Conservation (phyloP, 2,113 vertebrate species). For the Silurus asotus region DNA sequence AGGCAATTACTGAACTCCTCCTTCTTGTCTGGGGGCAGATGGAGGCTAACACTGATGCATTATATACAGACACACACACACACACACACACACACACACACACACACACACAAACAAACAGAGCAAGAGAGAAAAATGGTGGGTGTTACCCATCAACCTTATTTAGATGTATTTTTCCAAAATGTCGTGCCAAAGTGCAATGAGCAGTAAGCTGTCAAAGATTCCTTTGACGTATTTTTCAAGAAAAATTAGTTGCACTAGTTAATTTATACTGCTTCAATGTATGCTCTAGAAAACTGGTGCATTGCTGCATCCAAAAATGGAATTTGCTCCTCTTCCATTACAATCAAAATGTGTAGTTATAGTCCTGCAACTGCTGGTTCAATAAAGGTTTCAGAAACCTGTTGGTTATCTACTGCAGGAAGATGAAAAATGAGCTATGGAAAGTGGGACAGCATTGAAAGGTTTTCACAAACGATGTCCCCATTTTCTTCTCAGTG, state of each 20-base stretch:
- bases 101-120: neutral
- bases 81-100: neutral
- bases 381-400: conserved; percentile 23
- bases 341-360: neutral
- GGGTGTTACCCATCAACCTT: conserved; percentile 50
- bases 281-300: conserved; percentile 22
- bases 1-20: conserved; percentile 65
- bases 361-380: conserved; percentile 14
- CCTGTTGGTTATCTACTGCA: conserved; percentile 31
- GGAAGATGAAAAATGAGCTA: conserved; percentile 43
- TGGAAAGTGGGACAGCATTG: conserved; percentile 36
- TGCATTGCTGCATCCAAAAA: conserved; percentile 9
- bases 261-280: conserved; percentile 5
- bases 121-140: conserved; percentile 13
- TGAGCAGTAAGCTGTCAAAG: conserved; percentile 31
- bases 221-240: conserved; percentile 37
- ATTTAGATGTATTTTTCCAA: conserved; percentile 43
- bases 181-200: conserved; percentile 42
- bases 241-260: conserved; percentile 14
- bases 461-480: conserved; percentile 30
- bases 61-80: conserved; percentile 18
- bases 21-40: conserved; percentile 52
- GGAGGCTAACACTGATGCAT: conserved; percentile 21
- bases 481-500: conserved; percentile 27
- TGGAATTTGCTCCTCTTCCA: neutral